Evolutionary conservation across 2,888 invertebrate genomes (phyloP), one percentile per base, ranked within the genome.

Genomic region (Brenthis ino): DNA sequence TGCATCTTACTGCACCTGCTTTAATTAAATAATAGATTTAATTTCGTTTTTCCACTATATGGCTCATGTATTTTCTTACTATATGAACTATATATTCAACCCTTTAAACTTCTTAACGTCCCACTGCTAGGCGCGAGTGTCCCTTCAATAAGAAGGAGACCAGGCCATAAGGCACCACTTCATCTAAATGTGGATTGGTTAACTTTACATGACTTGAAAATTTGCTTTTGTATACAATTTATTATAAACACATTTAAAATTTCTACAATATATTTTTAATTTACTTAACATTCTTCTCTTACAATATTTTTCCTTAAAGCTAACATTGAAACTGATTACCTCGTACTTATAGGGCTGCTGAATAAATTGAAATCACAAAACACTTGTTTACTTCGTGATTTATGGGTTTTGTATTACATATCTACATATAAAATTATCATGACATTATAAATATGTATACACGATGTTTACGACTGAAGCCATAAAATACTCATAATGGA

Each of bases 1-100:
- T 56, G 24, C 55, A 43, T 47, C 48, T 54, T 55, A 16, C 65
- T n/a, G 65, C 65, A 69, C 61, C 69, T 69, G 69, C 5, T 61
- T 55, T 65, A 51, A 33, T 60, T 63, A 43, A 63, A 14, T 13
- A 5, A 37, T 63, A 16, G 14, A 50, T 48, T 60, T 28, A 50
- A 0, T 33, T 37, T 33, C 11, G 28, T n/a, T 5, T 60, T n/a
- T n/a, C 4, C 4, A 24, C 47, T 14, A 12, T 11, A 0, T 8
- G 16, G 0, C 11, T 50, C 28, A 0, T 28, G 11, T 8, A 5
- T 11, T 1, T 43, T 11, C 11, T 43, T 43, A 8, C 11, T 43
- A 43, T 11, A 43, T 43, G 2, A 43, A 43, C 37, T 43, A 43
- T 43, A 11, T 11, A 43, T 43, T 43, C 8, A 8, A 1, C 37